These are phyloP conservation scores for Clinocottus analis DNA, from an alignment of 2,113 vertebrate genomes.

Conservation along the genomic window DNA sequence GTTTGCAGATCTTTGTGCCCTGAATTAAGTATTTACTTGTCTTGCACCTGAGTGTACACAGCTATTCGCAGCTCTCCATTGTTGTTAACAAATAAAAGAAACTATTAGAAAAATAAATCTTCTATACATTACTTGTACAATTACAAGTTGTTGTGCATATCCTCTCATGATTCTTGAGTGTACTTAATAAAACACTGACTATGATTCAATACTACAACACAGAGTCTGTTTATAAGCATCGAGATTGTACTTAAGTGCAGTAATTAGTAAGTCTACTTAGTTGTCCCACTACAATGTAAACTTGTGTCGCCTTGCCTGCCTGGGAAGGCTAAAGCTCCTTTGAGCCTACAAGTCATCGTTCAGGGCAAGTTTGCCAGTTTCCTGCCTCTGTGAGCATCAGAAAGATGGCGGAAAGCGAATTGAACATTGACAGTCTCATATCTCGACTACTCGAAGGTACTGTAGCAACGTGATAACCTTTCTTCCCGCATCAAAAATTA, in stretches of 20 bases:
- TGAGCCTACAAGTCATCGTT: conserved; percentile 44
- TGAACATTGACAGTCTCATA: conserved; percentile 94
- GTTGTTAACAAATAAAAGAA: background rate
- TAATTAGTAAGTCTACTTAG: background rate
- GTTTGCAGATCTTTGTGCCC: background rate
- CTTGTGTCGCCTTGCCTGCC: background rate
- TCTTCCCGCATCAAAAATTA: background rate
- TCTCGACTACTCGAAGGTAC: conserved; percentile 92
- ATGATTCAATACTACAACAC: background rate
- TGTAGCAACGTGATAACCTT: background rate
- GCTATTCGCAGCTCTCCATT: background rate
- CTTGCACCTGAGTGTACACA: background rate
- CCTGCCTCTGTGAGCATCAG: conserved; percentile 27
- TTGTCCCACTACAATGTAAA: no score
- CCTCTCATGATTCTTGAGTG: background rate
- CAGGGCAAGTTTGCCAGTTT: background rate
- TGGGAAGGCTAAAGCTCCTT: background rate
- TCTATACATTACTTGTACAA: background rate
- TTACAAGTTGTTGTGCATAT: background rate
- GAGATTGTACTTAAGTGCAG: background rate
- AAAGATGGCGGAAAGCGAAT: conserved; percentile 93
- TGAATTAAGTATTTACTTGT: background rate
- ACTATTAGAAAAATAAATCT: background rate
- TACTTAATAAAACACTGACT: background rate
- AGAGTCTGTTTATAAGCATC: background rate